A percentile compares a stretch with the other conserved stretches of the same genome.
Conservation (phyloP, 1,140 invertebrate species). For the Philopotamus ludificatus region DNA sequence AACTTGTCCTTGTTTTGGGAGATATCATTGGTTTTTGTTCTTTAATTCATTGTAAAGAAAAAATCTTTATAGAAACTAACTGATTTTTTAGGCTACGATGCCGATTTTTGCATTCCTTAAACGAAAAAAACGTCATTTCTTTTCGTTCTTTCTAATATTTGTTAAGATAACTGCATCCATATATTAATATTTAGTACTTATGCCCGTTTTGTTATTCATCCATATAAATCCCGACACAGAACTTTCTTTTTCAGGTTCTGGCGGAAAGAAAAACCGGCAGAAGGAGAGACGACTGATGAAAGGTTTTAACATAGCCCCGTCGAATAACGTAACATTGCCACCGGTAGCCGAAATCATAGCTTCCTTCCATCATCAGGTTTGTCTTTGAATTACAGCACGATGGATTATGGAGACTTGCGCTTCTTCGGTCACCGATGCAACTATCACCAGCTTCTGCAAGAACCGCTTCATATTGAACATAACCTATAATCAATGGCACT, state of each 20-base stretch:
- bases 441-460: slow-evolving; percentile 10
- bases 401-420: slow-evolving; percentile 5
- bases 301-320: slow-evolving; percentile 85
- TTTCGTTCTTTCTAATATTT: no score
- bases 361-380: slow-evolving; percentile 63
- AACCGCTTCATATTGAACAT: no score
- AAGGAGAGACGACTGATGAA: slow-evolving; percentile 91
- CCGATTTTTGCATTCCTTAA: no score
- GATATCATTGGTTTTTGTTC: no score
- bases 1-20: no score
- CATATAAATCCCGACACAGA: slow-evolving; percentile 41
- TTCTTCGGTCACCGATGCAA: slow-evolving; percentile 14
- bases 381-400: slow-evolving; percentile 13
- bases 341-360: slow-evolving; percentile 75
- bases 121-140: no score
- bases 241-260: slow-evolving; percentile 65
- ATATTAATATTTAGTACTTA: no score
- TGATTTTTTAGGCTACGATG: no score
- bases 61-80: no score
- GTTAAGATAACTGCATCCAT: no score
- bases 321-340: slow-evolving; percentile 61
- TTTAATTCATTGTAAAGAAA: no score
- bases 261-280: slow-evolving; percentile 90
- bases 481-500: no score
- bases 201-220: slow-evolving; percentile 30